A percentile compares a stretch with the other conserved stretches of the same genome.
Evolutionary conservation across 2,797 vertebrate genomes (phyloP).

Genomic region (Tragopan temminckii): DNA sequence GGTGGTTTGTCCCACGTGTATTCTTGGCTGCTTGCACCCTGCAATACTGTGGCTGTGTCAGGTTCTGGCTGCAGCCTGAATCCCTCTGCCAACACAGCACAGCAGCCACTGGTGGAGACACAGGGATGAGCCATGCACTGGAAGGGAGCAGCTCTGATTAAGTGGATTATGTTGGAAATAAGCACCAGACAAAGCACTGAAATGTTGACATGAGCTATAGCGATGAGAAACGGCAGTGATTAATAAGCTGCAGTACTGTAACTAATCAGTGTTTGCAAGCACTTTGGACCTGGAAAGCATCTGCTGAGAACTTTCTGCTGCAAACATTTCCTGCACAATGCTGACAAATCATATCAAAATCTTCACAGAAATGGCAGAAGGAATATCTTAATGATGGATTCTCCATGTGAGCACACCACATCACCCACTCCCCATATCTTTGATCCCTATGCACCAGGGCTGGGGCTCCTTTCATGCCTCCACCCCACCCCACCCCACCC

Average conservation of each 20-base stretch:
- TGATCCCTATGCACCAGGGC: accelerated
- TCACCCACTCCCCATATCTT: accelerated
- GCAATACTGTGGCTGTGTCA: accelerated
- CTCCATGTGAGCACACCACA: accelerated
- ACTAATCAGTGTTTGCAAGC: slow-evolving; percentile 23
- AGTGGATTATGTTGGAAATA: slow-evolving; percentile 23
- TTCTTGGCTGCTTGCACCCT: neutral
- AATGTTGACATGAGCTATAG: slow-evolving; percentile 24
- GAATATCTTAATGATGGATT: neutral
- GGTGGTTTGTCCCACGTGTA: neutral
- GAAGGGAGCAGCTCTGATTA: neutral
- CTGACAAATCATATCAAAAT: neutral
- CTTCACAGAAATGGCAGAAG: neutral
- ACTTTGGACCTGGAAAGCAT: slow-evolving; percentile 29
- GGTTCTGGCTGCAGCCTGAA: neutral
- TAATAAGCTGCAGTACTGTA: slow-evolving; percentile 28
- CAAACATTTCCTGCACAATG: neutral
- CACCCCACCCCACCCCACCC: neutral
- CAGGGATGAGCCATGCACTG: neutral
- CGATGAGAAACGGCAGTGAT: neutral
- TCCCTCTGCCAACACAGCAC: neutral
- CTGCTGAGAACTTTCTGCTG: neutral
- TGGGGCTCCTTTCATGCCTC: accelerated
- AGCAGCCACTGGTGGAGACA: neutral
- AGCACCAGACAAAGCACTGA: slow-evolving; percentile 18